Base-by-base conservation (phyloP, 2,113 vertebrate genomes). In the Tragelaphus strepsiceros region DNA sequence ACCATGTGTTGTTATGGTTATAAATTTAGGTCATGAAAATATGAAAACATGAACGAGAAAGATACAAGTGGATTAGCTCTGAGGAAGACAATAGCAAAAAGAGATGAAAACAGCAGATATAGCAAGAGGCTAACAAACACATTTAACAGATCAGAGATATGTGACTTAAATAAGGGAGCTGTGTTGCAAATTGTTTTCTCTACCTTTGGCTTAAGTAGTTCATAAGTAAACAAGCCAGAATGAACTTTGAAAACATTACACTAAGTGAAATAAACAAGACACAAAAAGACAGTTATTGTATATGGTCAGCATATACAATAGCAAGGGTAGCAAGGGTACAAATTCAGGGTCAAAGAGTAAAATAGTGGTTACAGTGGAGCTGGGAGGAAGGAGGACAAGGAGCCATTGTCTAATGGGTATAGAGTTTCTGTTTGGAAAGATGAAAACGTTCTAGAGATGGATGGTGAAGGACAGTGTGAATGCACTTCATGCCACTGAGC, bases 121-220 rank as follows among this genome's bases (percentile, higher is more conserved):
- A 9, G 61, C 62, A 87, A 90, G 82, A 64, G 43, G 53, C 43
- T 78, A 87, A 53, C 56, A 32, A n/a, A 58, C n/a, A 86, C 32
- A 64, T 51, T 96, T 51, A 80, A 86, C 54, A 88, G 95, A 77
- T 62, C 49, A 77, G 30, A 92, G 90, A 58, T 14, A 4, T 49
- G 35, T 28, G 62, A 39, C 53, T 90, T 71, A 94, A 88, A 84
- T 30, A 7, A 43, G 58, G 22, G 35, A 46, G 11, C 17, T 61
- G 35, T 64, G n/a, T 71, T 91, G 26, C 49, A 35, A 61, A 28
- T 24, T 56, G n/a, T 81, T 95, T 94, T 83, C 49, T 83, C 35
- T 94, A 59, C 64, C 94, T 95, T 62, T 26, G 26, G 16, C 58
- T 87, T 78, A 87, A 90, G 54, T 94, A 94, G 82, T 86, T 90